These are phyloP conservation scores for Meghimatium bilineatum DNA, from an alignment of 2,888 invertebrate genomes.

Conservation along the genomic window DNA sequence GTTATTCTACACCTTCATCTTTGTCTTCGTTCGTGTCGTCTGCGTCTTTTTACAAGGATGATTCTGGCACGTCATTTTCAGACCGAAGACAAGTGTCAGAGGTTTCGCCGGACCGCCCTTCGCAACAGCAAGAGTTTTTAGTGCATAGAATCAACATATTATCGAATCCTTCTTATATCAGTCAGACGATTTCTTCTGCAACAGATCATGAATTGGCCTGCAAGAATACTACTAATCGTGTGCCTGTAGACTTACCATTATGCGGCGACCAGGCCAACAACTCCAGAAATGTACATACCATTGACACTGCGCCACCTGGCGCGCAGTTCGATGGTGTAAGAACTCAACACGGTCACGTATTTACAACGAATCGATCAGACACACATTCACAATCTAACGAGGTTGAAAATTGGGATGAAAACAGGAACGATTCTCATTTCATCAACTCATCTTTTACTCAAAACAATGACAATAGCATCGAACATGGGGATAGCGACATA, in stretches of 20 bases:
- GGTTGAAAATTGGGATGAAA: background rate
- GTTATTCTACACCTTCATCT: background rate
- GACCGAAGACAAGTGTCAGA: background rate
- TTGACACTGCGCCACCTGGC: background rate
- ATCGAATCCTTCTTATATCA: background rate
- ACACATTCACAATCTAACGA: background rate
- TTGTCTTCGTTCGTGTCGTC: slow-evolving; percentile 29
- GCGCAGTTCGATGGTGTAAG: background rate
- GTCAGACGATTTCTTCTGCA: background rate
- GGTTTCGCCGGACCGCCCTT: background rate
- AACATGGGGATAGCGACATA: background rate
- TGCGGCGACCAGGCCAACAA: background rate
- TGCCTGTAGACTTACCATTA: slow-evolving; percentile 31
- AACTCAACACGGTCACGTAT: background rate
- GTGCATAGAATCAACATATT: background rate
- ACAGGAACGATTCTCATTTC: background rate
- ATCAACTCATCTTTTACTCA: background rate
- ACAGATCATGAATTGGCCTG: background rate
- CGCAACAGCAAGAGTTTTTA: background rate
- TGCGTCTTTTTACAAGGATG: background rate
- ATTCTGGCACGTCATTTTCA: no score
- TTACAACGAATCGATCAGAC: background rate
- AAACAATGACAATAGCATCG: background rate
- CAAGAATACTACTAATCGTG: background rate
- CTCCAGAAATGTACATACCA: background rate